Evolutionary conservation across 1,140 invertebrate genomes (phyloP).

Genomic region (Drosophila simulans): DNA sequence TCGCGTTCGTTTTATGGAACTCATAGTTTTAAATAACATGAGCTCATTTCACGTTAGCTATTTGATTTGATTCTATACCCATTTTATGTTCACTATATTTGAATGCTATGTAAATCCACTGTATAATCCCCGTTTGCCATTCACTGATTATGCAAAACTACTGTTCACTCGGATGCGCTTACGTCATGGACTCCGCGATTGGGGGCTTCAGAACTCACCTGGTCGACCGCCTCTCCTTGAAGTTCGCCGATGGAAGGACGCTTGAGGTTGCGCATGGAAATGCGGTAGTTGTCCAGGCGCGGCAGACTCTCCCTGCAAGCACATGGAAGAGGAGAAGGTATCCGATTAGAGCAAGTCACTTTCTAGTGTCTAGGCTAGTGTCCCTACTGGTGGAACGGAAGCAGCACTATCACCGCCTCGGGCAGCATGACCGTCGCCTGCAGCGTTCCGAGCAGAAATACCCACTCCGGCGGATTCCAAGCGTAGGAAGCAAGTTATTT

Average conservation of each 20-base stretch:
- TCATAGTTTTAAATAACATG: no score
- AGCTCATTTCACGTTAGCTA: no score
- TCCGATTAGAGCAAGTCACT: slow-evolving; percentile 16
- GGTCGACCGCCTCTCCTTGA: slow-evolving; percentile 86
- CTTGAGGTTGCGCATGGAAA: slow-evolving; percentile 89
- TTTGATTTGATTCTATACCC: no score
- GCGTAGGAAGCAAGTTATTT: slow-evolving; percentile 48
- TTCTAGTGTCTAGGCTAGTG: not conserved
- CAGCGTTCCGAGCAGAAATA: slow-evolving; percentile 63
- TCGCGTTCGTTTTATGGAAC: no score
- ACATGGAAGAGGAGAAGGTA: slow-evolving; percentile 9
- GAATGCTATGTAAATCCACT: no score
- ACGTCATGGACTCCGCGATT: not conserved
- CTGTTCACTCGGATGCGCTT: not conserved
- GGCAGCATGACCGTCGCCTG: slow-evolving; percentile 66
- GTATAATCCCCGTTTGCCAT: no score
- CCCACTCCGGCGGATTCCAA: slow-evolving; percentile 30
- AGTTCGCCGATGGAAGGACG: slow-evolving; percentile 90
- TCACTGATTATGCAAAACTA: slow-evolving; percentile 32
- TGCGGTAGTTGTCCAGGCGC: slow-evolving; percentile 95
- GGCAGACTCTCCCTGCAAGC: slow-evolving; percentile 87
- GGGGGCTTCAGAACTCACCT: slow-evolving; percentile 59
- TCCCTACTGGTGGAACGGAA: slow-evolving; percentile 68
- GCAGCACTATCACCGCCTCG: slow-evolving; percentile 62
- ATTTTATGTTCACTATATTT: no score